Percentiles rank a stretch among this genome's conserved stretches.
phyloP scores from a whole-genome alignment of 2,888 invertebrate genomes.

The Drosophila suboccidentalis region DNA sequence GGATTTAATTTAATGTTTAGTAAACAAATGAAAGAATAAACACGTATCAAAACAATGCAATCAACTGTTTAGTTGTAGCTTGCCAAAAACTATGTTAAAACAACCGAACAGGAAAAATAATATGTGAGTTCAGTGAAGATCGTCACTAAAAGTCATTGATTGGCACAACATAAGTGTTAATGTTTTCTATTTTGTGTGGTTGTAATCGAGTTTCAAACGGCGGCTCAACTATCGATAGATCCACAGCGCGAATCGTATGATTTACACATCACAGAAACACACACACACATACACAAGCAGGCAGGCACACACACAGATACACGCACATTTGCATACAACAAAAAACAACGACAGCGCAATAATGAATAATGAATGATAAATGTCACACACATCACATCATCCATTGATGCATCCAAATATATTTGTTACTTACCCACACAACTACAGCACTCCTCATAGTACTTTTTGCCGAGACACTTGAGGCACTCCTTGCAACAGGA shows the following conservation, averaged over 20 bases:
- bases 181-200: conserved; percentile 21
- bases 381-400: conserved; percentile 57
- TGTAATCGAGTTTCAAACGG: conserved; percentile 64
- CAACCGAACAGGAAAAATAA: too few relatives aligned
- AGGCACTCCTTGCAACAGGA: conserved; percentile 98
- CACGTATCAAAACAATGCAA: too few relatives aligned
- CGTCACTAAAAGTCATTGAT: neutral
- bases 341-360: conserved; percentile 47
- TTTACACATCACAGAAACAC: conserved; percentile 54
- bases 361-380: conserved; percentile 54
- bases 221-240: conserved; percentile 68
- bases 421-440: conserved; percentile 93
- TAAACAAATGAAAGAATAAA: too few relatives aligned
- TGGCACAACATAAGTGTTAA: conserved; percentile 30
- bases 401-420: conserved; percentile 8
- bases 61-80: too few relatives aligned
- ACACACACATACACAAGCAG: conserved; percentile 23
- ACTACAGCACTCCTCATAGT: conserved; percentile 97
- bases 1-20: too few relatives aligned
- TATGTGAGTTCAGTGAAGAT: neutral
- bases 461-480: conserved; percentile 92
- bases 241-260: conserved; percentile 31
- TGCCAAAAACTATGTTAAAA: too few relatives aligned
- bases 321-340: conserved; percentile 32
- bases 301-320: conserved; percentile 18